Percentiles rank a stretch among this genome's conserved stretches.
These are phyloP conservation scores for Petromus typicus DNA, from an alignment of 2,113 vertebrate genomes.

Conservation along the genomic window DNA sequence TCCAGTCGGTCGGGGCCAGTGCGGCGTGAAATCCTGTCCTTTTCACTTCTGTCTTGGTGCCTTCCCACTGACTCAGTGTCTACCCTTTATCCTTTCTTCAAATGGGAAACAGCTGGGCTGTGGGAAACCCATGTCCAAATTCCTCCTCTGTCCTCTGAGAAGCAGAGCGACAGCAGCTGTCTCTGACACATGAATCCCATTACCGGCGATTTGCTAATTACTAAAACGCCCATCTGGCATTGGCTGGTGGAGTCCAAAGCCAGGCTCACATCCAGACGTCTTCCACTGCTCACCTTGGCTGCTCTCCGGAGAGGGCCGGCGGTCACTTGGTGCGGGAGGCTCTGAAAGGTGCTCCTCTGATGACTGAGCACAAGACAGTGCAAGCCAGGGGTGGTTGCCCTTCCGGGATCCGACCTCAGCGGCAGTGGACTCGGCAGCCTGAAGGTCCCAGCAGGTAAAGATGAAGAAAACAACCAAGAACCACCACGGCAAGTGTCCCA, in stretches of 20 bases:
- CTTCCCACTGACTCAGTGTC: conserved; percentile 78
- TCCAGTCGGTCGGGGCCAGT: conserved; percentile 63
- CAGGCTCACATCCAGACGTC: conserved; percentile 21
- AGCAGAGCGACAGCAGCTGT: conserved; percentile 42
- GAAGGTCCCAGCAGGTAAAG: neutral
- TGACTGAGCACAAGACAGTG: neutral
- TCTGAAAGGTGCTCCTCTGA: neutral
- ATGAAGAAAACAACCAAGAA: neutral
- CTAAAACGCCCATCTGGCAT: conserved; percentile 38
- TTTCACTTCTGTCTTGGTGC: conserved; percentile 70
- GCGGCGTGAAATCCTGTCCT: conserved; percentile 58
- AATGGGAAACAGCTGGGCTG: conserved; percentile 77
- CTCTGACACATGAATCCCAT: conserved; percentile 55
- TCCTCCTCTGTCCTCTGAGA: conserved; percentile 34
- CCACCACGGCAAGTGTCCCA: neutral
- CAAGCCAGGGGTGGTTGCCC: neutral
- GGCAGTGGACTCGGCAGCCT: neutral
- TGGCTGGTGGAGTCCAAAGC: conserved; percentile 41
- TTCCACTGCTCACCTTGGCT: neutral
- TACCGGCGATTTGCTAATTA: conserved; percentile 74
- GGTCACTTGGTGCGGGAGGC: neutral
- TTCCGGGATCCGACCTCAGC: neutral
- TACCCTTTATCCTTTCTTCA: conserved; percentile 72
- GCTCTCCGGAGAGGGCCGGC: neutral
- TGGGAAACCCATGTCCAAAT: conserved; percentile 60